Percentiles rank a stretch among this genome's conserved stretches.
Conservation (phyloP, 2,888 invertebrate genomes). For the Papilio demoleus region DNA sequence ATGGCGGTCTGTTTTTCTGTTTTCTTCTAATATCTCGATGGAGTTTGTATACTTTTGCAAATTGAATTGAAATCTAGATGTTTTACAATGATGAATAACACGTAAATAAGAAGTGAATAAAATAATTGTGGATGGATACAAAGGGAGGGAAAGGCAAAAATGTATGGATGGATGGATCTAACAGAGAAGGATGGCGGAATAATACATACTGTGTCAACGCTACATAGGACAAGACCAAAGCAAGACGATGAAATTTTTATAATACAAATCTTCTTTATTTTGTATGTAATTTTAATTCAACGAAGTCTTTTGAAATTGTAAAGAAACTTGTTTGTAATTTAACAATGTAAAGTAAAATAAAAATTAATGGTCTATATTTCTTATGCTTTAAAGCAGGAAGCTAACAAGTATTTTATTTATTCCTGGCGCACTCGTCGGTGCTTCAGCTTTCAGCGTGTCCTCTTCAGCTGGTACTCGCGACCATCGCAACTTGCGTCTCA, state of each 20-base stretch:
- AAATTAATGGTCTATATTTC: conserved; percentile 30
- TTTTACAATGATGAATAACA: no score
- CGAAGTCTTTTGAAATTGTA: not conserved
- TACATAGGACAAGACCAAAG: no score
- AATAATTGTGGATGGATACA: no score
- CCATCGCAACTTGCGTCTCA: conserved; percentile 35
- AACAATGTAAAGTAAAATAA: conserved; percentile 26
- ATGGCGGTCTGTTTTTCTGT: conserved; percentile 17
- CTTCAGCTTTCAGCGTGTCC: conserved; percentile 33
- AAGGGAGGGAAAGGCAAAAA: no score
- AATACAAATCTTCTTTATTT: no score
- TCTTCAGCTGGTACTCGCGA: conserved; percentile 34
- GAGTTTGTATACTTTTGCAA: not conserved
- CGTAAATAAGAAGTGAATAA: no score
- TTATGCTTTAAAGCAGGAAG: conserved; percentile 30
- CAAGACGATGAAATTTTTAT: no score
- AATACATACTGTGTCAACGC: no score
- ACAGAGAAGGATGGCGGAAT: no score
- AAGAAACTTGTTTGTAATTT: conserved; percentile 4
- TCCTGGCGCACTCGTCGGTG: conserved; percentile 33
- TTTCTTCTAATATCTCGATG: not conserved
- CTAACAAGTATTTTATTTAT: conserved; percentile 40
- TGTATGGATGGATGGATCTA: no score
- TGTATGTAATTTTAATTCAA: no score
- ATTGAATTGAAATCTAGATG: not conserved